Evolutionary conservation across 92 coral and sea anemone genomes (phyloP), one percentile per base, ranked within the genome.

Genomic region (Bergia puertoricense): DNA sequence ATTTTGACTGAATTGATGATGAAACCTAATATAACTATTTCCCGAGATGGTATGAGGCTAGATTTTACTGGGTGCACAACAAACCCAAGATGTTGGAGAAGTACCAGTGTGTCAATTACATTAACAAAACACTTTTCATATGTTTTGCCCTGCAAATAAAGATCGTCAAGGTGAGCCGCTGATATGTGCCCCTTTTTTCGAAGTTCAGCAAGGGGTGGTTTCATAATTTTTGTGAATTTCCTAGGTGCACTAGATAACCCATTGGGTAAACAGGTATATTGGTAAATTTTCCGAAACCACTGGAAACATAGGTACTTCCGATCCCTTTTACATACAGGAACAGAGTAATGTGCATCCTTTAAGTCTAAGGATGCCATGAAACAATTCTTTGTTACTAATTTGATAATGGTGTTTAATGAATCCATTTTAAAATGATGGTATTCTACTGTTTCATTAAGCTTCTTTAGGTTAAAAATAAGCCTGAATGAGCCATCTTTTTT

Each of bases 81-180:
- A 72, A 89, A 88, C 40, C 86, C 92, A 44, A 92, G 80, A 88
- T 44, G 72, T n/a, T 86, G 92, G 41, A 92, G 69, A 87, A 89
- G 85, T 79, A n/a, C 74, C 74, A 91, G 76, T 37, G 91, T 81
- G 67, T 14, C 71, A 80, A 85, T 89, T 44, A 89, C 91, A 80
- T 91, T 81, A 41, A 38, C 46, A 23, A 79, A 71, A 82, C 88
- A 81, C 76, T 80, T 85, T 80, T 71, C 50, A 74, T 79, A 57
- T 65, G 79, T 90, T 50, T 69, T 62, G 46, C 83, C 91, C 82
- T 90, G 91, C 50, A 92, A 86, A 72, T 88, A 90, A 23, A 82
- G 89, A 59, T 90, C 92, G 82, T 90, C 92, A 86, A 90, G 90
- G 81, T 89, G 89, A 79, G 89, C 92, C n/a, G 50, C 69, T 50